A percentile compares a stretch with the other conserved stretches of the same genome.
Evolutionary conservation across 2,797 vertebrate genomes (phyloP).

Genomic region (Acipenser transmontanus): DNA sequence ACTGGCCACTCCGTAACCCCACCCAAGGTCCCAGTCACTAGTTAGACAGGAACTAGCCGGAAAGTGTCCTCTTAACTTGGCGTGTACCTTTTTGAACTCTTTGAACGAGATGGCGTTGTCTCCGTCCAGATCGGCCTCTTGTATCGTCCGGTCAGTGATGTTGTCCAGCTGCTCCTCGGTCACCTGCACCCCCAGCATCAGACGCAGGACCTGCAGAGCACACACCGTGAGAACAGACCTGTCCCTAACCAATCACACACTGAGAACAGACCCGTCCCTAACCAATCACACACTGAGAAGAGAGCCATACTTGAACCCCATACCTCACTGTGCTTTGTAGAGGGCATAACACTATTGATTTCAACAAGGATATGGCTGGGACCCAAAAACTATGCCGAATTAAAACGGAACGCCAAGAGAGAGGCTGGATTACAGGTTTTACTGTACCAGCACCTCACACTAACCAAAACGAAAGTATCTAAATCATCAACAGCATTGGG

Average conservation of each 20-base stretch:
- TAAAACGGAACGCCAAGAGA: no score
- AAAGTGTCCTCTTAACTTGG: background rate
- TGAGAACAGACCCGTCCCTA: background rate
- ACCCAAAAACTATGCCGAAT: no score
- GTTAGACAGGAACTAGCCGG: no score
- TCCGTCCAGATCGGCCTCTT: conserved; percentile 63
- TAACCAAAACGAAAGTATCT: background rate
- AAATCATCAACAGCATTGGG: background rate
- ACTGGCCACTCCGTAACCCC: no score
- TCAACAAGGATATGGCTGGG: no score
- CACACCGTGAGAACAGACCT: background rate
- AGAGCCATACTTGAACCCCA: no score
- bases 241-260: background rate
- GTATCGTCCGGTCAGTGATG: conserved; percentile 65
- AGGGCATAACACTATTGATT: no score
- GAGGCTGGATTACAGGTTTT: no score
- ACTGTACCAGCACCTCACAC: background rate
- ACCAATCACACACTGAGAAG: no score
- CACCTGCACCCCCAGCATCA: conserved; percentile 67
- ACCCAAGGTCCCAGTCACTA: no score
- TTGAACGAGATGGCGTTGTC: conserved; percentile 70
- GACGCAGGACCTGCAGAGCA: conserved; percentile 54
- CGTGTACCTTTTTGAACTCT: conserved; percentile 65
- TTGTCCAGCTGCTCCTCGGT: conserved; percentile 68
- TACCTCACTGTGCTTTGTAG: no score